Evolutionary conservation across 2,797 vertebrate species (phyloP).

Genomic region (Semotilus atromaculatus): DNA sequence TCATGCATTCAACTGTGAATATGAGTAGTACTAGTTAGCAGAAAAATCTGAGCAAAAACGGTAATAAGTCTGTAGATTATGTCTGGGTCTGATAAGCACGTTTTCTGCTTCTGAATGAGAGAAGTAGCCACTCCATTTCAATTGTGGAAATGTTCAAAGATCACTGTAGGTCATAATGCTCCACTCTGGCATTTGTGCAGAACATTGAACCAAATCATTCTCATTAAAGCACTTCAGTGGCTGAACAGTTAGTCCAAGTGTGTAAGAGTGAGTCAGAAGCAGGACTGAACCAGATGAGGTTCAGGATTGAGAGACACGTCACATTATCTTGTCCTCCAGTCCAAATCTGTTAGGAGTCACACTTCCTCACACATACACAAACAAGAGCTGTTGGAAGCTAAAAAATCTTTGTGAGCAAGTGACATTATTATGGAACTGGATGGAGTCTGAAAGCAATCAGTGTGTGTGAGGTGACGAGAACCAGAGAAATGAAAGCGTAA

Average conservation of each 20-base stretch:
- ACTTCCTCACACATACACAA: constrained; percentile 25
- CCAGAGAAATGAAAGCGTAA: neutral
- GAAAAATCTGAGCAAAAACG: neutral
- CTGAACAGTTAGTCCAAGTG: constrained; percentile 2
- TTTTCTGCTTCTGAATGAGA: neutral
- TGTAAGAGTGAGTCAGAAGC: constrained; percentile 2
- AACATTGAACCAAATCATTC: neutral
- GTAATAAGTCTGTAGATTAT: neutral
- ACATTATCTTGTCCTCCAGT: constrained; percentile 34
- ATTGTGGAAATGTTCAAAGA: neutral
- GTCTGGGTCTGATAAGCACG: neutral
- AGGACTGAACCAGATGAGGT: constrained; percentile 33
- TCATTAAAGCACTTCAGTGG: neutral
- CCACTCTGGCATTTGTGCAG: neutral
- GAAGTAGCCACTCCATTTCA: neutral
- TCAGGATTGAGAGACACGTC: constrained; percentile 28
- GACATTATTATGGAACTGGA: constrained; percentile 60
- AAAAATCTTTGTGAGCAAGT: constrained; percentile 59
- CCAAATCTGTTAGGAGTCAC: constrained; percentile 9
- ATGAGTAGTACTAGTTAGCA: neutral
- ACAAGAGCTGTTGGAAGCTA: constrained; percentile 43
- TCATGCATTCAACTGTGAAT: neutral
- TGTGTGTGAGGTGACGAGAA: constrained; percentile 1
- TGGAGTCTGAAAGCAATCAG: constrained; percentile 32
- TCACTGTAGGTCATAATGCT: neutral